Evolutionary conservation across 1,140 invertebrate genomes (phyloP).

Genomic region (Eriosoma lanigerum): DNA sequence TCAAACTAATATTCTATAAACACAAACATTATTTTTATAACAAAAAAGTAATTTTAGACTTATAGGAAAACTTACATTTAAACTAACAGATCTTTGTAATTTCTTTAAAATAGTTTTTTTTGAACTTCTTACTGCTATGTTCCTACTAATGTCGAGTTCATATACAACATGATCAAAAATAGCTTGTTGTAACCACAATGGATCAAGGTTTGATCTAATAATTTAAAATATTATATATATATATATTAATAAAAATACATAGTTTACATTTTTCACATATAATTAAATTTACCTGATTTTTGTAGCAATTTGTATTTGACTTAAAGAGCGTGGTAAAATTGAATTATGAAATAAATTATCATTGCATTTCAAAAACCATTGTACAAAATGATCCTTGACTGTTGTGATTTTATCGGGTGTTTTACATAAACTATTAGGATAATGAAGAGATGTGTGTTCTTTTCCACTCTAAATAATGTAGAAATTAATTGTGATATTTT

Average conservation of each 20-base stretch:
- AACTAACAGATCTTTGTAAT: constrained; percentile 54
- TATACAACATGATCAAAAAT: constrained; percentile 81
- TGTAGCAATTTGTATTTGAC: constrained; percentile 64
- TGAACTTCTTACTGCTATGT: constrained; percentile 64
- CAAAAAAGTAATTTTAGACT: not conserved
- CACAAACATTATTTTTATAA: constrained; percentile 42
- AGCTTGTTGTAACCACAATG: constrained; percentile 73
- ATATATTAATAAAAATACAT: constrained; percentile 1
- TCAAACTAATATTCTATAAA: constrained; percentile 42
- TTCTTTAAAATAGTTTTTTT: constrained; percentile 48
- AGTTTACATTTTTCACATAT: no score
- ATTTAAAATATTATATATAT: not conserved
- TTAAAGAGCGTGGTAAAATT: constrained; percentile 73
- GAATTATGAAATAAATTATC: constrained; percentile 61
- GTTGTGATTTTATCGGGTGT: not conserved
- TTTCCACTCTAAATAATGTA: constrained; percentile 31
- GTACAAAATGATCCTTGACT: constrained; percentile 8
- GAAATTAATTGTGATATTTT: no score
- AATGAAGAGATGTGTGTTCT: constrained; percentile 10
- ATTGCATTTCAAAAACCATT: constrained; percentile 24
- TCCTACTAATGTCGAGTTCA: constrained; percentile 80
- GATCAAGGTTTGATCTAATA: constrained; percentile 58
- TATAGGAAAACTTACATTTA: constrained; percentile 55
- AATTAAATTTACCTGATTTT: constrained; percentile 59
- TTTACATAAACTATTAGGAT: constrained; percentile 24